Evolutionary conservation across 2,888 invertebrate species (phyloP).

Genomic region (Pseudococcus jackbeardsleyi): DNA sequence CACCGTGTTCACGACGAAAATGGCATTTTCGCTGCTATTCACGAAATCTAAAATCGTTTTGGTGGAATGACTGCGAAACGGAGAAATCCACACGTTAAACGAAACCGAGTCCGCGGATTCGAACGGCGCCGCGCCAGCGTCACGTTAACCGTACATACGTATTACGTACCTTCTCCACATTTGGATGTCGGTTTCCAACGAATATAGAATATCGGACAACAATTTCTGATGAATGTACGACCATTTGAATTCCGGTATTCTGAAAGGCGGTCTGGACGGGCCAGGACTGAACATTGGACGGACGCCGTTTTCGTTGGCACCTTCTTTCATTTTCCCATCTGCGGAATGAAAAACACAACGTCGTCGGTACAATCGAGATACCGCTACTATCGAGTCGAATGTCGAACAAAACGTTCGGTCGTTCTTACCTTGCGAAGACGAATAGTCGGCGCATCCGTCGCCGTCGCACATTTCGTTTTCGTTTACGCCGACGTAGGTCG

Average conservation of each 20-base stretch:
- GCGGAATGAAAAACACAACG: neutral
- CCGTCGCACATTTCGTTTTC: neutral
- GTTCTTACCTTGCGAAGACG: neutral
- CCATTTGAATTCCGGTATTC: slow-evolving; percentile 99
- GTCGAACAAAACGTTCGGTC: neutral
- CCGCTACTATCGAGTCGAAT: neutral
- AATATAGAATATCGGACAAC: slow-evolving; percentile 94
- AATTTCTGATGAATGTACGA: slow-evolving; percentile 98
- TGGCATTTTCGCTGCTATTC: slow-evolving; percentile 97
- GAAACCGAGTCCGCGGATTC: no score
- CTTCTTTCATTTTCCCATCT: slow-evolving; percentile 38
- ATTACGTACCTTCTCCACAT: slow-evolving; percentile 77
- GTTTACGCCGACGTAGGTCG: neutral
- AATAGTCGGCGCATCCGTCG: neutral
- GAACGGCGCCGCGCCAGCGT: no score
- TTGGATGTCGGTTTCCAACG: slow-evolving; percentile 97
- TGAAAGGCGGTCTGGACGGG: slow-evolving; percentile 93
- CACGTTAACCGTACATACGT: neutral
- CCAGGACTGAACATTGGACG: slow-evolving; percentile 95
- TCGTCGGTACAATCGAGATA: neutral
- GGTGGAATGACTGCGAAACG: slow-evolving; percentile 84
- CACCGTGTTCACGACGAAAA: slow-evolving; percentile 99
- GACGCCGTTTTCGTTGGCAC: slow-evolving; percentile 71
- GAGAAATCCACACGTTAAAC: no score
- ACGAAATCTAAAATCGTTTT: slow-evolving; percentile 98